Conservation (phyloP, 2,888 invertebrate genomes). For the Caenorhabditis macrosperma region DNA sequence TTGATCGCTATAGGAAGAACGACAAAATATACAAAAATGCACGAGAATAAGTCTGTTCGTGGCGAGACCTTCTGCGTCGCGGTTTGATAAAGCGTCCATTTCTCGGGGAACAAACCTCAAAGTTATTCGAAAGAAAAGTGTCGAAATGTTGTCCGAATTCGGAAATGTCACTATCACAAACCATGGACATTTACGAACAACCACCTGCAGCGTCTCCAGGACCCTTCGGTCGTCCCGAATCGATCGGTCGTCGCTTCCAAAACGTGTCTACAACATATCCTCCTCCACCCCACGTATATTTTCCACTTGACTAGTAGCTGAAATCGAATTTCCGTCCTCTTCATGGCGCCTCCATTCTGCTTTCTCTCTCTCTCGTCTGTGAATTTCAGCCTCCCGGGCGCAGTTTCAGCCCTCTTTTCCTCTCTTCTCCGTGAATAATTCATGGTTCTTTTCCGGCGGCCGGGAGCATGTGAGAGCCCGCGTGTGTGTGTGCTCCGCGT, state of each 20-base stretch:
- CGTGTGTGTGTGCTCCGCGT: neutral
- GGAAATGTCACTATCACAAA: constrained; percentile 7
- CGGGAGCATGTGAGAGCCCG: constrained; percentile 10
- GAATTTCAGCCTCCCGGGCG: neutral
- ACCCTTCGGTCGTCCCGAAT: neutral
- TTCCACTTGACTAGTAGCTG: constrained; percentile 50
- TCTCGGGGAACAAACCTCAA: too few species aligned
- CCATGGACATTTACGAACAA: neutral
- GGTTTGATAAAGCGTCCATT: too few species aligned
- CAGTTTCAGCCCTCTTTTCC: neutral
- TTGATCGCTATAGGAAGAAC: too few species aligned
- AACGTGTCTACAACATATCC: too few species aligned
- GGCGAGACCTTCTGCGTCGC: too few species aligned
- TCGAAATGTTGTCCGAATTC: too few species aligned
- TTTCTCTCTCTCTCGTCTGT: neutral
- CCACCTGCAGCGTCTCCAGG: too few species aligned
- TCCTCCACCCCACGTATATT: constrained; percentile 3
- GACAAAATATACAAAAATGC: too few species aligned
- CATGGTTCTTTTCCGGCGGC: constrained; percentile 18
- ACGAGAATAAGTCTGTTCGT: too few species aligned
- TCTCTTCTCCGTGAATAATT: constrained; percentile 37
- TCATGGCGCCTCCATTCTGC: neutral
- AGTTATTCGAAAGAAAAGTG: too few species aligned
- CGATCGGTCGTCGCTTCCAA: neutral
- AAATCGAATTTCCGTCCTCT: constrained; percentile 52